Evolutionary conservation across 2,888 invertebrate species (phyloP).

Genomic region (Drosophila fungiperda): DNA sequence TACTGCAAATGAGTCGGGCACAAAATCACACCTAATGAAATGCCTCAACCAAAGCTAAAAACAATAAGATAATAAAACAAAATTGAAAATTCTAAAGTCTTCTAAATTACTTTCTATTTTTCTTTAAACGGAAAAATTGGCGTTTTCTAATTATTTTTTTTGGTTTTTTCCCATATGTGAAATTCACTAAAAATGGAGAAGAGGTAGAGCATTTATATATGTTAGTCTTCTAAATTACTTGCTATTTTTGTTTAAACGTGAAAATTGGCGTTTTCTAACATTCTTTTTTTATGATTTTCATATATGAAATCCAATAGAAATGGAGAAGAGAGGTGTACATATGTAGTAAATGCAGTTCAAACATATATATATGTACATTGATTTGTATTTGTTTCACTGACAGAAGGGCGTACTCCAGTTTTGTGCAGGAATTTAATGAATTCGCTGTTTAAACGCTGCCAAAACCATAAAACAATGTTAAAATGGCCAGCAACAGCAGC

Average conservation of each 20-base stretch:
- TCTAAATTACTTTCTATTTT: conserved; percentile 12
- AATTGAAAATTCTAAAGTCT: conserved; percentile 31
- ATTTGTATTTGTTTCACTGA: conserved; percentile 25
- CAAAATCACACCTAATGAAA: conserved; percentile 64
- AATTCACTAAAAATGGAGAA: not conserved
- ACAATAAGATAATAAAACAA: conserved; percentile 36
- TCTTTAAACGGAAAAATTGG: not conserved
- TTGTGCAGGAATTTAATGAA: conserved; percentile 60
- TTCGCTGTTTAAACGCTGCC: conserved; percentile 64
- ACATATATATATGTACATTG: conserved; percentile 12
- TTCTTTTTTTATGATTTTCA: not conserved
- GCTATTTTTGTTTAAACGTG: conserved; percentile 1
- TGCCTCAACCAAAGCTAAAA: conserved; percentile 24
- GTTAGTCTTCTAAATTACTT: conserved; percentile 11
- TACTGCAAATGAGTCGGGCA: conserved; percentile 53
- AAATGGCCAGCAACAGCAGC: conserved; percentile 47
- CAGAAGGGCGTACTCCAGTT: conserved; percentile 37
- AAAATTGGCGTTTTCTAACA: not conserved
- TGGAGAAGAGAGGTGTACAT: not conserved
- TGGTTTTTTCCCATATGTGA: no score
- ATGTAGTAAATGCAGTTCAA: not conserved
- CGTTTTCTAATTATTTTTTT: not conserved
- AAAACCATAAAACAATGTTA: conserved; percentile 65
- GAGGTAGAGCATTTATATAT: conserved; percentile 5
- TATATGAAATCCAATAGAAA: not conserved